These are phyloP conservation scores for Hymenochirus boettgeri DNA, from an alignment of 2,113 vertebrate genomes.

Conservation along the genomic window DNA sequence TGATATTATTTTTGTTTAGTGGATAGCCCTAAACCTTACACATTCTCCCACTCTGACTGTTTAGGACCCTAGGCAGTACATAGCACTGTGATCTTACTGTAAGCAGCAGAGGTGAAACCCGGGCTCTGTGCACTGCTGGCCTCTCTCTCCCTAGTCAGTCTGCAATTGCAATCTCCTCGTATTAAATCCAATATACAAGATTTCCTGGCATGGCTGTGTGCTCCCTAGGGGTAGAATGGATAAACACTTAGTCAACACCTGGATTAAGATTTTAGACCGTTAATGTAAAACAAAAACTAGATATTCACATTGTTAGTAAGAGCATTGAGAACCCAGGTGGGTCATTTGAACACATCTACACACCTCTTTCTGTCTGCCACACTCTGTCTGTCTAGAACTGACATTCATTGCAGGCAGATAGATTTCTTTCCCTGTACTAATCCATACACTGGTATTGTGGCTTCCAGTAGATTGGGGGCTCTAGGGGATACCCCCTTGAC, in stretches of 20 bases:
- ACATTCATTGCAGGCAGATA: conserved; percentile 9
- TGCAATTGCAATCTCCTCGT: conserved; percentile 16
- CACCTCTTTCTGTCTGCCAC: conserved; percentile 31
- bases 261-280: conserved; percentile 42
- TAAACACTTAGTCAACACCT: conserved; percentile 44
- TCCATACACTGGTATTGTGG: background rate
- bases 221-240: conserved; percentile 32
- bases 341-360: conserved; percentile 27
- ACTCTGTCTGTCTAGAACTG: conserved; percentile 17
- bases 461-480: background rate
- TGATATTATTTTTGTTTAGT: no score
- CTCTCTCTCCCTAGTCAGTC: conserved; percentile 4
- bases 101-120: no score
- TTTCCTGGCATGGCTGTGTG: conserved; percentile 24
- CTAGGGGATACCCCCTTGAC: background rate
- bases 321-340: conserved; percentile 36
- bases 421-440: background rate
- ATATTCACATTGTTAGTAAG: conserved; percentile 34
- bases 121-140: background rate
- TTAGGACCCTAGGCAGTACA: no score
- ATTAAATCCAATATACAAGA: conserved; percentile 9
- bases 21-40: no score
- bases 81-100: no score
- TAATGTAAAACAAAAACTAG: conserved; percentile 42
- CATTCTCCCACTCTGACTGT: no score